These are phyloP conservation scores for Chelidonichthys spinosus DNA, from an alignment of 2,797 vertebrate species.

Conservation along the genomic window DNA sequence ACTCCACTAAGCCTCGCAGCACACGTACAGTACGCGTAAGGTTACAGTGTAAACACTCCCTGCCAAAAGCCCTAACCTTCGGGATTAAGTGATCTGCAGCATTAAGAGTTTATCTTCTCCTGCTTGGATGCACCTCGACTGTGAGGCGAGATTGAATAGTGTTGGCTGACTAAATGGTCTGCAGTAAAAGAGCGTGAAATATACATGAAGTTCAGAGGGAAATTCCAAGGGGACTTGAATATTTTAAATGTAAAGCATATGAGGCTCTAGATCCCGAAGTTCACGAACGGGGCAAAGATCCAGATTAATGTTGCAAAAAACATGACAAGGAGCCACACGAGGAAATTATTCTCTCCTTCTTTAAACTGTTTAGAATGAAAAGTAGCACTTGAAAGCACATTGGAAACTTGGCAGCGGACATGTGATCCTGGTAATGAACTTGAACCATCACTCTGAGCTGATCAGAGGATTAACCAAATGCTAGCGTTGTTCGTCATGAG, in stretches of 20 bases:
- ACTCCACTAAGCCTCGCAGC: conserved; percentile 55
- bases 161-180: conserved; percentile 35
- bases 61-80: conserved; percentile 71
- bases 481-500: conserved; percentile 31
- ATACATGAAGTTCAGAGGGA: conserved; percentile 8
- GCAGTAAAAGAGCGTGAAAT: conserved; percentile 26
- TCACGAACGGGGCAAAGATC: background rate
- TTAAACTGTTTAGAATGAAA: conserved; percentile 39
- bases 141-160: conserved; percentile 54
- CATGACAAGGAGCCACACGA: conserved; percentile 12
- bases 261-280: background rate
- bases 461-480: conserved; percentile 56
- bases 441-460: conserved; percentile 52
- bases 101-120: conserved; percentile 73
- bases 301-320: conserved; percentile 2
- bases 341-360: conserved; percentile 3
- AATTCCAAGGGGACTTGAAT: conserved; percentile 5
- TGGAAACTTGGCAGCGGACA: conserved; percentile 49
- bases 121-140: conserved; percentile 61
- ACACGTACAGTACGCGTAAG: conserved; percentile 62
- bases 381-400: conserved; percentile 9
- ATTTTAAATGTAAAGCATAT: conserved; percentile 13
- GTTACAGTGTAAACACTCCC: conserved; percentile 62
- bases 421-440: conserved; percentile 51
- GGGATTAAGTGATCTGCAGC: conserved; percentile 74